Conservation (phyloP, 1,140 invertebrate species). For the Lepidurus arcticus region DNA sequence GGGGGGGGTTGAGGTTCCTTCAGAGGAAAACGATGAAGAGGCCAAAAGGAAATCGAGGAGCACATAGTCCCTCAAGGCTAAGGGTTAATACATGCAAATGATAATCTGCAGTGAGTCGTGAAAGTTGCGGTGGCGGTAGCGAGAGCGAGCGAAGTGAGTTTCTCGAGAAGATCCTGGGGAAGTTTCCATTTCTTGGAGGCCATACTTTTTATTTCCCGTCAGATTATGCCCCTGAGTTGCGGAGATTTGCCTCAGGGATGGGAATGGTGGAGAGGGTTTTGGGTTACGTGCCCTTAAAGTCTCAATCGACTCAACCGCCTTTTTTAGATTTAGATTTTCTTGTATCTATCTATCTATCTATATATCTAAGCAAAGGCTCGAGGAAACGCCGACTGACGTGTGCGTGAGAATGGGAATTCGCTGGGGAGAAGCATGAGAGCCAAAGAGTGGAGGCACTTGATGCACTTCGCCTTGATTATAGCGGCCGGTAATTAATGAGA, state of each 20-base stretch:
- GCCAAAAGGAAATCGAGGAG: neutral
- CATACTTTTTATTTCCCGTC: neutral
- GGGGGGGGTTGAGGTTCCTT: neutral
- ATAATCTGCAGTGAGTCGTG: conserved; percentile 21
- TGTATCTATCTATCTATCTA: no score
- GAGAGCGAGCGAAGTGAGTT: no score
- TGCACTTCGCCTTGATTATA: conserved; percentile 17
- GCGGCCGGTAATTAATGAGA: conserved; percentile 21
- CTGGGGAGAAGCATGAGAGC: neutral
- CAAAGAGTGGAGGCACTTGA: conserved; percentile 21
- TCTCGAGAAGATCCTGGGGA: neutral
- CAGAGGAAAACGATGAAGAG: neutral
- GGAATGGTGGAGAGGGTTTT: neutral
- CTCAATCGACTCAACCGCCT: no score
- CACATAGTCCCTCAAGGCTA: neutral
- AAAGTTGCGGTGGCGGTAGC: neutral
- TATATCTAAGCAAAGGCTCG: neutral
- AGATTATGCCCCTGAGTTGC: no score
- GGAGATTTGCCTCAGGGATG: no score
- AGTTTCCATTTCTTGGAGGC: neutral
- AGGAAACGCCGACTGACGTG: neutral
- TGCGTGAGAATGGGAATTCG: conserved; percentile 1
- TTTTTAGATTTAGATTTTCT: neutral
- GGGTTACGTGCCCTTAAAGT: neutral
- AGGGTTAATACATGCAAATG: conserved; percentile 19